A percentile compares a stretch with the other conserved stretches of the same genome.
Conservation (phyloP, 2,797 vertebrate species). For the Tokudaia muenninki region DNA sequence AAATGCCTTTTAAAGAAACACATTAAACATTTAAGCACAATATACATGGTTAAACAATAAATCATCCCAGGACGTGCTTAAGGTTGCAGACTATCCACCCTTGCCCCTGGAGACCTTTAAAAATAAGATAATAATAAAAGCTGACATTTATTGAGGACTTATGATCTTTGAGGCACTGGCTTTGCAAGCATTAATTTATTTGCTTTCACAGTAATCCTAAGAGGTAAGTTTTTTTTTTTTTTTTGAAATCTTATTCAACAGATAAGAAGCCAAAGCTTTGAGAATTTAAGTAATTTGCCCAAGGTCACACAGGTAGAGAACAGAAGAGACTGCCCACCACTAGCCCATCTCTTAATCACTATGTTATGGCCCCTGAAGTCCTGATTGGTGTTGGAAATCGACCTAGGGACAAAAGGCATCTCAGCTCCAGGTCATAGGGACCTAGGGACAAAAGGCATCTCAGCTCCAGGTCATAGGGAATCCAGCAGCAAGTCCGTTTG, state of each 20-base stretch:
- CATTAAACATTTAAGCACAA: constrained; percentile 61
- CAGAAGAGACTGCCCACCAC: constrained; percentile 57
- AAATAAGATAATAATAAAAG: constrained; percentile 78
- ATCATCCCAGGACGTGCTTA: constrained; percentile 22
- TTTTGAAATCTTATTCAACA: constrained; percentile 75
- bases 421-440: neutral
- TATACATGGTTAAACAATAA: constrained; percentile 69
- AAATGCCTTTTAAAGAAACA: constrained; percentile 63
- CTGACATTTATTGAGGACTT: constrained; percentile 80
- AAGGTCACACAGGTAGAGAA: constrained; percentile 79
- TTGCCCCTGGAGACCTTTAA: constrained; percentile 71
- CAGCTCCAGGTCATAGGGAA: neutral
- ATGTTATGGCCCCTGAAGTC: constrained; percentile 3
- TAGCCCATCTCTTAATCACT: constrained; percentile 63
- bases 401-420: constrained; percentile 50
- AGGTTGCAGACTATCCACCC: constrained; percentile 57
- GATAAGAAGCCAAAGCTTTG: constrained; percentile 79
- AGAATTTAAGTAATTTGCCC: constrained; percentile 79
- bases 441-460: constrained; percentile 43
- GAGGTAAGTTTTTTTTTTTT: constrained; percentile 63
- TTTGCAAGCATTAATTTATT: constrained; percentile 78
- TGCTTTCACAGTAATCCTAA: constrained; percentile 79
- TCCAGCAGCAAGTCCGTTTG: constrained; percentile 6
- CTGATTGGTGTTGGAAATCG: constrained; percentile 58
- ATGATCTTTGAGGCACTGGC: constrained; percentile 70